Evolutionary conservation across 2,113 vertebrate species (phyloP), one percentile per base, ranked within the genome.

Genomic region (Gymnogyps californianus): DNA sequence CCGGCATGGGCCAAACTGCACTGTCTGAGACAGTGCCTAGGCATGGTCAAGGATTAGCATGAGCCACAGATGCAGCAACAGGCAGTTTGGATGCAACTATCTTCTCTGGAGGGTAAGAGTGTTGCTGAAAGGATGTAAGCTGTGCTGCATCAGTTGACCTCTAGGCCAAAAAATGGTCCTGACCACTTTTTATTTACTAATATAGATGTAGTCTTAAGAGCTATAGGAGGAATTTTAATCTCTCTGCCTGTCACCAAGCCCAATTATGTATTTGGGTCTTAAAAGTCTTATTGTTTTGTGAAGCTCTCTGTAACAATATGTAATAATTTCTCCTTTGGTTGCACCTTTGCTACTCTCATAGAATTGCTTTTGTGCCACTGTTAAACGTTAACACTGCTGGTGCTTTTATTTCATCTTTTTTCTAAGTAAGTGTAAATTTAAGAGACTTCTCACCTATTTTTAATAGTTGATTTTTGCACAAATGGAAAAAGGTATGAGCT

Each of bases 401-500:
- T 54, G 28, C 38, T 92, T 44, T 62, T 62, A 62, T 42, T 62
- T 62, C 47, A 28, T 29, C 55, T 71, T 71, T 87, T 22, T 61
- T 70, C 22, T 36, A 57, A 74, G 11, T 32, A 58, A 75, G 11
- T 18, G 24, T 52, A 89, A 83, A 76, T 71, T 52, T 76, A 49
- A 58, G 31, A 21, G 20, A 44, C 5, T 55, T 77, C 47, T 91
- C 17, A 44, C 9, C 5, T 80, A 31, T 42, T 89, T 80, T 58
- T 21, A 81, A 58, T 46, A 93, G 62, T 47, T 92, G 75, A 91
- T 82, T 96, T 97, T 92, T 91, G 80, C 38, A 91, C 64, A 92
- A 80, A 62, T 67, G 57, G 51, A 95, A 82, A 72, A 74, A 71
- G 3, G 8, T 84, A 62, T 57, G 36, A 82, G 87, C 34, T 86